Evolutionary conservation across 2,797 vertebrate genomes (phyloP), one percentile per base, ranked within the genome.

Genomic region (Channallabes apus): DNA sequence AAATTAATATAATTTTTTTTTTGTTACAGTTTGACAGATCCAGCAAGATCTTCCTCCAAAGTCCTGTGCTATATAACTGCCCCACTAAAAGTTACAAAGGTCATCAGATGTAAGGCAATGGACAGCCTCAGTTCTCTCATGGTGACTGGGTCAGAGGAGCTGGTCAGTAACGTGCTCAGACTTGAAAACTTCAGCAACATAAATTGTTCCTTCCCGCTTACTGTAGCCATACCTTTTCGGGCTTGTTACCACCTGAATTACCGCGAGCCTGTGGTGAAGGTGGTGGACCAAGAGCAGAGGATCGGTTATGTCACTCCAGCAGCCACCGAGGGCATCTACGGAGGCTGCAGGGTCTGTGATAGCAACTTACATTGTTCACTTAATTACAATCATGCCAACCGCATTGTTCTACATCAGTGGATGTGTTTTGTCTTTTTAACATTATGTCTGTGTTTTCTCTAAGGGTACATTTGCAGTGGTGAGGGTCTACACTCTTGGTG

Each of bases 91-190:
- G 82, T 92, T 82, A 88, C 94, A 1, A 88, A 94, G 38, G 88
- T 82, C 41, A 88, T 97, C 78, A 89, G 79, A 3, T 96, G 96
- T 77, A 93, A 91, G n/a, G 88, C 92, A 90, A 90, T 92, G 67
- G 96, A 96, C 62, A 14, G 89, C 62, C 89, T 92, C 71, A 97
- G 96, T 91, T 94, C 94, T 85, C 90, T 96, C 82, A 91, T 97
- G 91, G 95, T 97, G 89, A 90, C 87, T 9, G 94, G 95, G 84
- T 92, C 93, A 9, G 97, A 99, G 93, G 95, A 98, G 87, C 88
- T 98, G 89, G 88, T 98, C 90, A 99, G 97, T 92, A 95, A 94
- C 12, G 93, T 98, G 69, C 88, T 98, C 89, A 88, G 88, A 86
- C 89, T 97, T 32, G 76, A 91, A 82, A 92, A 90, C 58, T 87